Conservation (phyloP, 2,888 invertebrate species). For the Galerucella nymphaeae region DNA sequence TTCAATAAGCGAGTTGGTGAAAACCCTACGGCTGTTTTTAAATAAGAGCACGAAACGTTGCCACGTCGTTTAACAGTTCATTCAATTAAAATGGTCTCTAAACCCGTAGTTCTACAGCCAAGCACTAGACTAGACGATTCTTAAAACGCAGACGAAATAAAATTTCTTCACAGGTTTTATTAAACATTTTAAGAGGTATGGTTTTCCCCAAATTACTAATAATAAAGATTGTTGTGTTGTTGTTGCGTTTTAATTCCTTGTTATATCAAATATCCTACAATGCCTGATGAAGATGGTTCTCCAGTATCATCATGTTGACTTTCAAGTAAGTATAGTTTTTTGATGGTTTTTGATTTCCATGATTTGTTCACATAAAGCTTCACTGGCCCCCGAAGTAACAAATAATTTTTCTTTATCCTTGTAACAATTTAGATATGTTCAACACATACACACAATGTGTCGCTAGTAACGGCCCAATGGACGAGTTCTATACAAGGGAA, state of each 20-base stretch:
- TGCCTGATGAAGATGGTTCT: no score
- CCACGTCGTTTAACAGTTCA: constrained; percentile 45
- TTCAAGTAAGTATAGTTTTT: no score
- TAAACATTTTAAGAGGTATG: background rate
- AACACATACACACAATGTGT: background rate
- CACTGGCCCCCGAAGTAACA: background rate
- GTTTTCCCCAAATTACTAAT: background rate
- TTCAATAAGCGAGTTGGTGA: constrained; percentile 43
- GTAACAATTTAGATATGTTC: background rate
- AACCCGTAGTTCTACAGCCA: constrained; percentile 39
- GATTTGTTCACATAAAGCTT: background rate
- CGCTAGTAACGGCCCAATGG: background rate
- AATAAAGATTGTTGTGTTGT: background rate
- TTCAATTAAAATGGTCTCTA: constrained; percentile 45
- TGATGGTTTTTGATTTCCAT: no score
- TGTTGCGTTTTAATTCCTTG: no score
- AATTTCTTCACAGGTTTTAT: background rate
- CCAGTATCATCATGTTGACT: no score
- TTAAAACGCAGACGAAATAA: constrained; percentile 16
- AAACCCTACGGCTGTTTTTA: constrained; percentile 45
- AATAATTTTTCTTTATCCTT: background rate
- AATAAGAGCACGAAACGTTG: constrained; percentile 46
- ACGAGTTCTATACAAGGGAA: no score
- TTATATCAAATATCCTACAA: no score
- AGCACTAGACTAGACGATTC: constrained; percentile 31